Percentiles rank a stretch among this genome's conserved stretches.
Conservation (phyloP, 2,888 invertebrate genomes). For the Papilio demoleus region DNA sequence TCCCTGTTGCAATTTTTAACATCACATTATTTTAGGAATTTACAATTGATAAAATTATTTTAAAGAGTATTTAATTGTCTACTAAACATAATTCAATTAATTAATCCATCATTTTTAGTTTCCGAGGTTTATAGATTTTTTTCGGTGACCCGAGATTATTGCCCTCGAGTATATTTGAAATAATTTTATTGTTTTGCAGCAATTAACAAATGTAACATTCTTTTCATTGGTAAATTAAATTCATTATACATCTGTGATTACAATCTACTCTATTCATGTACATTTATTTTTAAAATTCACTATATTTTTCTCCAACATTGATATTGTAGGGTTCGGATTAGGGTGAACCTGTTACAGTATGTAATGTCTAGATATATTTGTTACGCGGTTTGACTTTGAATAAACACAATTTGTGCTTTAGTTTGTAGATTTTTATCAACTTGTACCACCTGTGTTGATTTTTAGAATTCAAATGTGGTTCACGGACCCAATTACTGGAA, state of each 20-base stretch:
- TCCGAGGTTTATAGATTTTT: too few species aligned
- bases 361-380: conserved; percentile 35
- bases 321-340: background rate
- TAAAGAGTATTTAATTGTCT: too few species aligned
- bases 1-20: too few species aligned
- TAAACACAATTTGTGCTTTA: conserved; percentile 35
- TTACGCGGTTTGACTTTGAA: conserved; percentile 38
- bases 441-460: conserved; percentile 28
- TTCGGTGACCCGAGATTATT: too few species aligned
- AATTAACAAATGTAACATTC: conserved; percentile 26
- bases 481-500: too few species aligned
- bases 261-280: conserved; percentile 28
- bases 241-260: conserved; percentile 32
- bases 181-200: conserved; percentile 4
- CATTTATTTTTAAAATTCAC: background rate
- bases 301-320: conserved; percentile 9
- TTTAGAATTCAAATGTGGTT: background rate
- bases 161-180: too few species aligned
- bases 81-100: too few species aligned
- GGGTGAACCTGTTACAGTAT: conserved; percentile 5
- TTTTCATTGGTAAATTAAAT: conserved; percentile 20
- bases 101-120: too few species aligned
- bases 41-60: conserved; percentile 11
- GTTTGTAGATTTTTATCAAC: conserved; percentile 34
- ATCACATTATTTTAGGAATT: too few species aligned